phyloP scores from a whole-genome alignment of 2,113 vertebrate species.

The Herpailurus yagouaroundi region DNA sequence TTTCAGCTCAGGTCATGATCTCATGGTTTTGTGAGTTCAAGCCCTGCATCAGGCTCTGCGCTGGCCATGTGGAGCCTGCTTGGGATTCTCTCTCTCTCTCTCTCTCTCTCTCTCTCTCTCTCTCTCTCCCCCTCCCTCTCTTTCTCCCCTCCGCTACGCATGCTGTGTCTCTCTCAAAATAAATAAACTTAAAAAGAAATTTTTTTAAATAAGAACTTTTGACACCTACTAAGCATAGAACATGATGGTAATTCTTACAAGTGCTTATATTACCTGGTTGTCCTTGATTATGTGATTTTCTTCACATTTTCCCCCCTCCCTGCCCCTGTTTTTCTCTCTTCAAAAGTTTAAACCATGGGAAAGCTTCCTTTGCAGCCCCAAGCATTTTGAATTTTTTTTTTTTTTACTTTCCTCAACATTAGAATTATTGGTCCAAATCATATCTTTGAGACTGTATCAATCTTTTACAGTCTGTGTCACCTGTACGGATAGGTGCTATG shows the following conservation, averaged over 20 bases:
- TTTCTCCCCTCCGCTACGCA: too few relatives aligned
- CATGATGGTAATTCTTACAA: background rate
- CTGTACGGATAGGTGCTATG: background rate
- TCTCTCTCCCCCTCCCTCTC: too few relatives aligned
- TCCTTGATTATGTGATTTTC: background rate
- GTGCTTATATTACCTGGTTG: background rate
- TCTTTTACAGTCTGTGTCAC: background rate
- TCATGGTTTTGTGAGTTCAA: too few relatives aligned
- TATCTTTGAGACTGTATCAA: background rate
- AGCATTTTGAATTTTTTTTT: background rate
- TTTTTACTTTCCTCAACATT: background rate
- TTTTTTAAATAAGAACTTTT: background rate
- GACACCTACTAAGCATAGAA: background rate
- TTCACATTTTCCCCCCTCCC: background rate
- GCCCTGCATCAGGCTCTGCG: too few relatives aligned
- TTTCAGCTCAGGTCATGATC: too few relatives aligned
- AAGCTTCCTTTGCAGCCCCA: background rate
- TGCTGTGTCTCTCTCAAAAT: too few relatives aligned
- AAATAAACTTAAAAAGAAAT: too few relatives aligned
- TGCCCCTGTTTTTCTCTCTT: background rate
- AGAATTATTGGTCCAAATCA: background rate
- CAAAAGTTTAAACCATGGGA: background rate
- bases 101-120: too few relatives aligned
- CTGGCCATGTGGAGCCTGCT: too few relatives aligned
- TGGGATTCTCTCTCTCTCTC: too few relatives aligned